A percentile compares a stretch with the other conserved stretches of the same genome.
Conservation (phyloP, 2,888 invertebrate genomes). For the Acanthacorydalis orientalis region DNA sequence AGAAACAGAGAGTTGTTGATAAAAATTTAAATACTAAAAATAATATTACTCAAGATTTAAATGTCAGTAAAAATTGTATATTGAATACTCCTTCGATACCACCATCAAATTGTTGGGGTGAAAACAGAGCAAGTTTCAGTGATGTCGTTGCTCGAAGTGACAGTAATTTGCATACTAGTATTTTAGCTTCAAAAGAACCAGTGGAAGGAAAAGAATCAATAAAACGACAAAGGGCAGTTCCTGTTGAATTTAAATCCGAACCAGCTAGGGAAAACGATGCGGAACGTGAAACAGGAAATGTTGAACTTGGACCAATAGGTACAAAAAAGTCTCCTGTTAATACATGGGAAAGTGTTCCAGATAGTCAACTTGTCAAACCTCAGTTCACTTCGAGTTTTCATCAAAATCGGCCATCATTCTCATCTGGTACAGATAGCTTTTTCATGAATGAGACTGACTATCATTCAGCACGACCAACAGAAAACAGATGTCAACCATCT, state of each 20-base stretch:
- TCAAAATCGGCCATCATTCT: constrained; percentile 1
- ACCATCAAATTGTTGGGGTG: constrained; percentile 29
- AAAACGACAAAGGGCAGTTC: constrained; percentile 17
- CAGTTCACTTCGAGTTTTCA: constrained; percentile 7
- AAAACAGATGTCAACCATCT: background rate
- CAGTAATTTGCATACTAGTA: constrained; percentile 16
- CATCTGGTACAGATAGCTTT: constrained; percentile 15
- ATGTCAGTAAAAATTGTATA: constrained; percentile 7
- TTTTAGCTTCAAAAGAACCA: constrained; percentile 10
- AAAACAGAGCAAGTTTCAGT: constrained; percentile 38
- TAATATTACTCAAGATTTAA: background rate
- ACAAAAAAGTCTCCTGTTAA: constrained; percentile 20
- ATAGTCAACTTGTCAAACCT: background rate
- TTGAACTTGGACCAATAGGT: constrained; percentile 29
- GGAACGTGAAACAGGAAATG: constrained; percentile 13
- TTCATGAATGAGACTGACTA: constrained; percentile 17
- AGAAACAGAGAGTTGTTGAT: constrained; percentile 15
- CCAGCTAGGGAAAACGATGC: background rate
- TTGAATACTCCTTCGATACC: constrained; percentile 18
- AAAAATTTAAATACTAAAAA: constrained; percentile 10
- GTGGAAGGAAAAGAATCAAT: constrained; percentile 23
- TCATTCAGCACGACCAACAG: constrained; percentile 6
- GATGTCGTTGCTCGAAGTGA: constrained; percentile 40
- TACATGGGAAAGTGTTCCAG: constrained; percentile 11
- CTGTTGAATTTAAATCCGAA: constrained; percentile 3